Evolutionary conservation across 1,140 invertebrate genomes (phyloP).

Genomic region (Diplogasteroides magnus): DNA sequence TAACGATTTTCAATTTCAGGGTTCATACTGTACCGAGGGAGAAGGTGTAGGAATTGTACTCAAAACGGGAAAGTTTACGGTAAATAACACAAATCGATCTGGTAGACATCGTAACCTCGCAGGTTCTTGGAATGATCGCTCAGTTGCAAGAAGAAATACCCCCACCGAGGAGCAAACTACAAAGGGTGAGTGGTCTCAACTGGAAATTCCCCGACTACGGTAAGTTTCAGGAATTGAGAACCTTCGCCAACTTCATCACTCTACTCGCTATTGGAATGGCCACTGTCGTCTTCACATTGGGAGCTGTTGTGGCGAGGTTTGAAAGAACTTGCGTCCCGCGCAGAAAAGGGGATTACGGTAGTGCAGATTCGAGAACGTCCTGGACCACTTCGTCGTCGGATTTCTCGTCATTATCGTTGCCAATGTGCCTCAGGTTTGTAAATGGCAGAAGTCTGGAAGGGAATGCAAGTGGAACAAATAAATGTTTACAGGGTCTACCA

Average conservation of each 20-base stretch:
- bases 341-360: not conserved
- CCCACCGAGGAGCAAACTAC: slow-evolving; percentile 39
- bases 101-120: slow-evolving; percentile 7
- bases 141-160: slow-evolving; percentile 40
- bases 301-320: slow-evolving; percentile 41
- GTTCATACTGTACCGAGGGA: slow-evolving; percentile 52
- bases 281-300: slow-evolving; percentile 47
- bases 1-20: slow-evolving; percentile 11
- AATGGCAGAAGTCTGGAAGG: not conserved
- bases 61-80: slow-evolving; percentile 50
- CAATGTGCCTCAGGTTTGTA: slow-evolving; percentile 50
- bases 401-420: slow-evolving; percentile 55
- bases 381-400: slow-evolving; percentile 52
- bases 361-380: slow-evolving; percentile 46
- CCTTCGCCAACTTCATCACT: slow-evolving; percentile 52
- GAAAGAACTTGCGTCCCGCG: slow-evolving; percentile 8
- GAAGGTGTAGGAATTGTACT: slow-evolving; percentile 53
- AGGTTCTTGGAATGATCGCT: slow-evolving; percentile 49
- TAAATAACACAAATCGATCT: slow-evolving; percentile 20
- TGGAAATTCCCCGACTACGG: not conserved
- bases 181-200: slow-evolving; percentile 15
- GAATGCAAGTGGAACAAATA: too few relatives aligned
- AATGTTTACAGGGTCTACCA: slow-evolving; percentile 74
- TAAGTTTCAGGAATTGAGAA: slow-evolving; percentile 36
- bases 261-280: slow-evolving; percentile 49